Evolutionary conservation across 2,113 vertebrate genomes (phyloP), one percentile per base, ranked within the genome.

Genomic region (Anoplopoma fimbria): DNA sequence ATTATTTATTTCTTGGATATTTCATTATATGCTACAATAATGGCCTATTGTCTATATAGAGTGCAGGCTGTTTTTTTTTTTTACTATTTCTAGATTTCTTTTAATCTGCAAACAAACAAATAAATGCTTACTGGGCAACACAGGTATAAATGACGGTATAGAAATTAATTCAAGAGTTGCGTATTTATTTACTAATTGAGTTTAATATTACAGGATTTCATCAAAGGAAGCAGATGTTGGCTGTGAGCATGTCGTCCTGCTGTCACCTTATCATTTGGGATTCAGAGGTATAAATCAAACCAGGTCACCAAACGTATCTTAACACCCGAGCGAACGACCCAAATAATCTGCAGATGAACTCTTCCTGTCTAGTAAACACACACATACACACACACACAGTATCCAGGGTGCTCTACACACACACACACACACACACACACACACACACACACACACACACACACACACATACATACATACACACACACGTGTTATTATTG

Each of bases 401-500:
- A 63, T 73, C 38, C 38, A 61, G 55, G 55, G 27, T 45, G 70
- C 38, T 45, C 27, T 15, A 36, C 61, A 36, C 33, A 36, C 29
- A 61, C 58, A 65, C 61, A 64, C 45, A 69, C 47, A 77, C 49
- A 63, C 4, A 63, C 61, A 38, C 61, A 61, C 29, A 63, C 60
- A 36, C 33, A 69, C 63, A 65, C 67, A 34, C 60, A 63, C 4
- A 63, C 61, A 38, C 61, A 61, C 29, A 63, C 60, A 36, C 33
- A 69, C 63, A 65, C 67, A 69, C 47, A 77, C 25, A 76, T 15
- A 36, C 61, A 36, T 21, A 36, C 29, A 61, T n/a, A n/a, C 58
- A 65, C 61, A 64, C 45, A 69, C 47, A 77, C 49, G 13, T 10
- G n/a, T 60, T 82, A 73, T 84, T 88, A 86, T 88, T 88, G 81